Evolutionary conservation across 2,888 invertebrate species (phyloP).

Genomic region (Hoplodrina ambigua): DNA sequence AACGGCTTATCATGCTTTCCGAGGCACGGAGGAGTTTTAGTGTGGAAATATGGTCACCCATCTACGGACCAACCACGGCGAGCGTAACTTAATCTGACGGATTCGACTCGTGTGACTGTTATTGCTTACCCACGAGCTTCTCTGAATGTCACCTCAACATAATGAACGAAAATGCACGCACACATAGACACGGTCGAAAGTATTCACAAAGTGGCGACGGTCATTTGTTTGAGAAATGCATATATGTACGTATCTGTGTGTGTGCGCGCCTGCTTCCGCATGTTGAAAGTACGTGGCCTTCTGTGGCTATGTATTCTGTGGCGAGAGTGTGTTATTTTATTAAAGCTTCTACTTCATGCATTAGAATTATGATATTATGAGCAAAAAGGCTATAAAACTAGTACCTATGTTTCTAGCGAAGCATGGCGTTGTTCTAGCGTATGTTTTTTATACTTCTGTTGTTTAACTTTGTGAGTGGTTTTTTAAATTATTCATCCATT

Average conservation of each 20-base stretch:
- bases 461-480: conserved; percentile 18
- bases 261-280: neutral
- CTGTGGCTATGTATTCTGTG: neutral
- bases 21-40: too few relatives aligned
- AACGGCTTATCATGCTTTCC: too few relatives aligned
- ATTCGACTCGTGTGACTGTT: too few relatives aligned
- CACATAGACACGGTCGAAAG: neutral
- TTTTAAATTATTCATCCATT: neutral
- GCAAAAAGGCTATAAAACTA: conserved; percentile 2
- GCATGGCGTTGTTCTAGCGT: neutral
- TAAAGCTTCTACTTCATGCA: conserved; percentile 45
- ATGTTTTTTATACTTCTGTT: conserved; percentile 7
- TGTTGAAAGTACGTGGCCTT: neutral
- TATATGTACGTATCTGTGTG: neutral
- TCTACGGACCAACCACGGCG: too few relatives aligned
- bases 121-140: too few relatives aligned
- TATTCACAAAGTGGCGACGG: neutral
- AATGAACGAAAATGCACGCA: neutral
- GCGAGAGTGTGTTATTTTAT: conserved; percentile 21
- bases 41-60: too few relatives aligned
- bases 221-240: neutral
- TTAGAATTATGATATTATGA: conserved; percentile 43
- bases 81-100: too few relatives aligned
- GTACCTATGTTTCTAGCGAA: too few relatives aligned
- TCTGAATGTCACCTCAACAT: too few relatives aligned